Conservation (phyloP, 1,140 invertebrate genomes). For the Bombus polaris region DNA sequence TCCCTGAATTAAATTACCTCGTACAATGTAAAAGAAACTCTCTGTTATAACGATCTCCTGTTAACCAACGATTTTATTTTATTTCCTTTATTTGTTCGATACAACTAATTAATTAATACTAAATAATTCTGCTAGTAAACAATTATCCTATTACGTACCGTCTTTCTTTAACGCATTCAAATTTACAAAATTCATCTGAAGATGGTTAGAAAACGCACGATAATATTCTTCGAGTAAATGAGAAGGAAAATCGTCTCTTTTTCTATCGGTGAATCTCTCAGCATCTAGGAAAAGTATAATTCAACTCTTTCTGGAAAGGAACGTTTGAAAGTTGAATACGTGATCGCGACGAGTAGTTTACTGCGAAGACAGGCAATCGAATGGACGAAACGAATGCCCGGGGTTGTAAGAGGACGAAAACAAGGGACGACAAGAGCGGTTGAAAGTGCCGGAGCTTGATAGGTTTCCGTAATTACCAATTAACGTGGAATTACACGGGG, state of each 20-base stretch:
- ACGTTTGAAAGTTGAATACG: background rate
- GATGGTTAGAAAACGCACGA: background rate
- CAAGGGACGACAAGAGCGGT: slow-evolving; percentile 3
- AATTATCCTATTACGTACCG: too few relatives aligned
- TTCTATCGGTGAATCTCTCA: background rate
- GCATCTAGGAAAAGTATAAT: background rate
- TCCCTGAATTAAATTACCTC: too few relatives aligned
- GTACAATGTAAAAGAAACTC: too few relatives aligned
- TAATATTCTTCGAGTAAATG: background rate
- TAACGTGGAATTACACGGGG: slow-evolving; percentile 71
- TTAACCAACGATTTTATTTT: too few relatives aligned
- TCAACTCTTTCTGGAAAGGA: background rate
- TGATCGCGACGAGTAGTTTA: background rate
- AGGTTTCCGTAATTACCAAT: slow-evolving; percentile 72
- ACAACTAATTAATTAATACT: too few relatives aligned
- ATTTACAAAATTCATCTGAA: background rate
- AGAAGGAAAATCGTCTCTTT: background rate
- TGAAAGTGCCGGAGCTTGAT: slow-evolving; percentile 28
- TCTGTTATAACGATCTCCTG: too few relatives aligned
- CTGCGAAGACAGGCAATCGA: background rate
- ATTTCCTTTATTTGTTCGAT: too few relatives aligned
- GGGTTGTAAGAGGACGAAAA: background rate
- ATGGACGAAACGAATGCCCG: background rate
- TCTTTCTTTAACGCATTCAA: background rate
- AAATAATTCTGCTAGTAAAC: too few relatives aligned